phyloP scores from a whole-genome alignment of 2,888 invertebrate genomes.

The Tanypteryx hageni region DNA sequence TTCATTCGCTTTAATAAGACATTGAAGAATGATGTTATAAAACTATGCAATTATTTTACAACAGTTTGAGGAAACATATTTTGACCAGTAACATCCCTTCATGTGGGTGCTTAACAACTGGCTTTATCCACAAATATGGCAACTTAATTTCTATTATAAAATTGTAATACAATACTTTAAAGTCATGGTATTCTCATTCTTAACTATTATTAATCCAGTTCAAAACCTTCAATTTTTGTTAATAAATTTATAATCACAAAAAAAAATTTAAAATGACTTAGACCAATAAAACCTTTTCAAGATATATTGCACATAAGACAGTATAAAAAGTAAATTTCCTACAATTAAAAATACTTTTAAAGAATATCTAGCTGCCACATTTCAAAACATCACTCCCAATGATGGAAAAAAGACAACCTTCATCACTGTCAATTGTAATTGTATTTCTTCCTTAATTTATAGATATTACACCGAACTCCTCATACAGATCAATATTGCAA shows the following conservation, averaged over 20 bases:
- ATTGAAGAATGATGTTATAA: background rate
- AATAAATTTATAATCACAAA: no score
- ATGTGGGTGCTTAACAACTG: background rate
- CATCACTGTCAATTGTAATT: background rate
- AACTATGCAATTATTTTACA: background rate
- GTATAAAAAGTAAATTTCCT: slow-evolving; percentile 5
- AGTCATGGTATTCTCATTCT: no score
- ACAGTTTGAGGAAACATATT: background rate
- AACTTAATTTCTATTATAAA: background rate
- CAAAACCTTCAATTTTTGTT: no score
- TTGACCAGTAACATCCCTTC: background rate
- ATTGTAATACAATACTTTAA: no score
- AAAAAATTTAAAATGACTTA: background rate
- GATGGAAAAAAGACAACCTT: background rate
- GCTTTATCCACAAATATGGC: background rate
- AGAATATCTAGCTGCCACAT: background rate
- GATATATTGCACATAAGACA: background rate
- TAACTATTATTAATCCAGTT: no score
- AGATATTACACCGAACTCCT: background rate
- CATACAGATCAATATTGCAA: background rate
- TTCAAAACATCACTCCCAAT: background rate
- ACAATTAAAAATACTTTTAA: background rate
- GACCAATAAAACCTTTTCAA: background rate
- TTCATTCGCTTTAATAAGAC: background rate
- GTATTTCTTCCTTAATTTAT: background rate